A percentile compares a stretch with the other conserved stretches of the same genome.
Evolutionary conservation across 1,140 invertebrate genomes (phyloP).

Genomic region (Lepidurus packardi): DNA sequence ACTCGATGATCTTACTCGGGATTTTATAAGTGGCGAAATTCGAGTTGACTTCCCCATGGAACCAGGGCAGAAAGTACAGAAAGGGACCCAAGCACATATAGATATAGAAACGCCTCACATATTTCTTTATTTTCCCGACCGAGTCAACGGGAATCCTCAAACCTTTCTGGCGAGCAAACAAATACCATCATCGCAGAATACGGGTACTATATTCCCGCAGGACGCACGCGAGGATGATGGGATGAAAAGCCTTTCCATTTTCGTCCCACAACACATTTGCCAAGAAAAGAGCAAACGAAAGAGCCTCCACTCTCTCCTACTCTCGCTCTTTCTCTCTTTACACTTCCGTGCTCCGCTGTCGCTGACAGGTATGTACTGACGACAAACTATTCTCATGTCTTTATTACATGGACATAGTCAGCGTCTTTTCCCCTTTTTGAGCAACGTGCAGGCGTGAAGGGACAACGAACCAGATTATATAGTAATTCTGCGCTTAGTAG

Average conservation of each 20-base stretch:
- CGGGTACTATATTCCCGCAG: not conserved
- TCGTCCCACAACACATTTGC: not conserved
- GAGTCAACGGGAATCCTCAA: not conserved
- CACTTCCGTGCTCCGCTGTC: not conserved
- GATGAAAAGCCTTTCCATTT: constrained; percentile 4
- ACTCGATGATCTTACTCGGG: not conserved
- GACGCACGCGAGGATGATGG: constrained; percentile 15
- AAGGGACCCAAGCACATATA: not conserved
- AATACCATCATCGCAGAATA: not conserved
- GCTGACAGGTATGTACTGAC: not conserved
- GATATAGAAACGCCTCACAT: not conserved
- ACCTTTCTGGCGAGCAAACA: constrained; percentile 7
- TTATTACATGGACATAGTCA: not conserved
- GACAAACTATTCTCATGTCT: not conserved
- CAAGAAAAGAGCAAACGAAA: not conserved
- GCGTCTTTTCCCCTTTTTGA: not conserved
- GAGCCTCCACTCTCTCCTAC: not conserved
- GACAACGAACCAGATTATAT: not conserved
- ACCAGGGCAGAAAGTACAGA: not conserved
- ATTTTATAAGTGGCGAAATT: not conserved
- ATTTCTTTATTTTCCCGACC: not conserved
- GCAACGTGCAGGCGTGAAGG: not conserved
- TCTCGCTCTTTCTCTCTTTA: not conserved
- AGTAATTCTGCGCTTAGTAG: not conserved
- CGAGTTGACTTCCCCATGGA: not conserved